Evolutionary conservation across 1,140 invertebrate species (phyloP), one percentile per base, ranked within the genome.

Genomic region (Trichonephila clavipes): DNA sequence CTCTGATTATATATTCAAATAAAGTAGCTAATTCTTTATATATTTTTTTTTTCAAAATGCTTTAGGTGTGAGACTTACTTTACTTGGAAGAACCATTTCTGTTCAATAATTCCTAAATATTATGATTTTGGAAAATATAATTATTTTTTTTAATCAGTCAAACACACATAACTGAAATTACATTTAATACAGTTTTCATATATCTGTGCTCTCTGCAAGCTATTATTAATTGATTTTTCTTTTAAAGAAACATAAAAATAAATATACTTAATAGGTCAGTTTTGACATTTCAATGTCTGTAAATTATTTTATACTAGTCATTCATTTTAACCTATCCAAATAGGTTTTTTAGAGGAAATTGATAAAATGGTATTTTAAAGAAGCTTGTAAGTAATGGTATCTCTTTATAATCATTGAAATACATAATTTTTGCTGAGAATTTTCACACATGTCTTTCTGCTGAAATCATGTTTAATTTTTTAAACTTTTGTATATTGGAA

Each of bases 261-360:
- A 2, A 40, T 64, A 64, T 64, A 64, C 62, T 64, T 64, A 64
- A 64, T 6, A 14, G 62, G 62, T 64, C 18, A 7, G 14, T 69
- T 69, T 69, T 69, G 19, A 24, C n/a, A 7, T 19, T 77, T 77
- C 4, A 69, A 69, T n/a, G 12, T 28, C 21, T 69, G 66, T n/a
- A 69, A 69, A 28, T 69, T 66, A 66, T 66, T 69, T 77, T 77
- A 18, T 18, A 28, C 72, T 77, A 77, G 28, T 77, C 72, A 77
- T 69, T 28, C 24, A 69, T 62, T 62, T 51, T 62, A 62, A 62
- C 16, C 61, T 62, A 62, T 69, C 24, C 1, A 69, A 24, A n/a
- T 69, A 28, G 66, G 66, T 69, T 28, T 24, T 69, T 28, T 51
- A 24, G 24, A 24, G 66, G 14, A 77, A 77, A 18, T 34, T 40